Evolutionary conservation across 92 coral and sea anemone species (phyloP), one percentile per base, ranked within the genome.

Genomic region (Scolanthus callimorphus): DNA sequence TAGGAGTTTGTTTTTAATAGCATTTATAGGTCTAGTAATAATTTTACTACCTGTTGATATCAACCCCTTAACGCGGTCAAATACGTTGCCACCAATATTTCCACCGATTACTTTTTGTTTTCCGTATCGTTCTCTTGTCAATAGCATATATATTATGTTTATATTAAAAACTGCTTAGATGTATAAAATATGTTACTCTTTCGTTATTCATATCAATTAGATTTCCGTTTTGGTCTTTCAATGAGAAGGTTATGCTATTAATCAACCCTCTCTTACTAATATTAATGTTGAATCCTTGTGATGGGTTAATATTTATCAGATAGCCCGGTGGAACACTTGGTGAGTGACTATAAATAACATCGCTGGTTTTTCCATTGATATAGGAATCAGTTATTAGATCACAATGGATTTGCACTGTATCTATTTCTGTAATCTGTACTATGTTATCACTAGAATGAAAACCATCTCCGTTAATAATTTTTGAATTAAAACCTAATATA

Each of bases 361-460:
- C 4, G 20, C 64, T 34, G 2, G 50, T 58, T 0, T 17, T 56
- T 6, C 62, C 62, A 30, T 56, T 56, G 12, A 56, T 34, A 17
- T 26, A 56, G n/a, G 62, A 31, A 37, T 1, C 48, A 24, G 49
- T 13, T 15, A 58, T 20, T 15, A 29, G 17, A 17, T 58, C 64
- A 29, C 64, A 58, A 30, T 30, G 20, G 19, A 37, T 58, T 25
- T 58, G 64, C 21, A 58, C 23, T 4, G 52, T 46, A 21, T 55
- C 74, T 0, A 67, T 26, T 25, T 67, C 55, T 22, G 74, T 67
- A 1, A 67, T 67, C 46, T 41, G 22, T 11, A 67, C 74, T 20
- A 38, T 20, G 12, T 6, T 9, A 37, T 67, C 73, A 2, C 31
- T 17, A 13, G 25, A 39, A 54, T 67, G 51, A 24, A 31, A 17